Evolutionary conservation across 2,113 vertebrate species (phyloP), one percentile per base, ranked within the genome.

Genomic region (western clawed frog (Xenopus tropicalis)): DNA sequence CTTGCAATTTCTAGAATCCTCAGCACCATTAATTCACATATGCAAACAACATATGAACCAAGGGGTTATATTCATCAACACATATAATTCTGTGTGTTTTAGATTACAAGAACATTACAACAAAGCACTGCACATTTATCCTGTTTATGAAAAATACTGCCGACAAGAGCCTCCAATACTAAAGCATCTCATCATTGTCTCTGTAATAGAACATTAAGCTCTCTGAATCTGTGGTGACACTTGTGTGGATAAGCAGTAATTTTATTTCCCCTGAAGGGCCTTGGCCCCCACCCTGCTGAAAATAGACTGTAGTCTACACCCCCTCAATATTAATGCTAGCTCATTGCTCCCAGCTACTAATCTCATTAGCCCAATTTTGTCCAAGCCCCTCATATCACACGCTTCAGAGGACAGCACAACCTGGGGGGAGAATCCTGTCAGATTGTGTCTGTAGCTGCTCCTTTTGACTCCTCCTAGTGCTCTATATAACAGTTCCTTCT

Each of bases 291-390:
- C 67, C 65, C 65, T 69, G 43, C 65, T 68, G 65, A 68, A 68
- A 68, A 74, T 67, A 74, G 44, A 68, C 65, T 54, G 56, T 69
- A 56, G 65, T 68, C 72, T 74, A 74, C 56, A 69, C 72, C 52
- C 72, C 65, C 65, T 74, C 66, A n/a, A 58, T 69, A 74, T 74
- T 74, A 74, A 74, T 74, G 72, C 72, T 65, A 74, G 67, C 56
- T 24, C 57, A 24, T 74, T 74, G 72, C 72, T 74, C 57, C 72
- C 65, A 58, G 72, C 72, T 74, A 74, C 72, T 74, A 74, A 74
- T 74, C 72, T 74, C 65, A 74, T 74, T 74, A 74, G 65, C 65
- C 72, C 72, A 74, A 68, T 74, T 74, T 74, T 74, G 65, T 74
- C 72, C 72, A 69, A 68, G 72, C 65, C 72, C 72, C 72, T 74